Conservation (phyloP, 2,888 invertebrate genomes). For the Sepioteuthis lessoniana region DNA sequence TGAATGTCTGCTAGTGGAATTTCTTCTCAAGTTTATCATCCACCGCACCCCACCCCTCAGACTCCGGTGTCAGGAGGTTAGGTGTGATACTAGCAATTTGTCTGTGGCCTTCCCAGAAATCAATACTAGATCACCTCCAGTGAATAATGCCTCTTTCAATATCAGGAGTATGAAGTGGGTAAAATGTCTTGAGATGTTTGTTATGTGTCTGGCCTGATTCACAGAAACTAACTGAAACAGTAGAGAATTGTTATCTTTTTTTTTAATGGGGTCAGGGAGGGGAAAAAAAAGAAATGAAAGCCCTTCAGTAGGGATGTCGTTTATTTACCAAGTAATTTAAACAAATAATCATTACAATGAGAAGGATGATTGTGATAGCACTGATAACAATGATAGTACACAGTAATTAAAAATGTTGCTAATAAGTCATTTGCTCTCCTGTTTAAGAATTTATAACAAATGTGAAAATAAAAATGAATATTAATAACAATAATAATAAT, state of each 20-base stretch:
- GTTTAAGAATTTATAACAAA: no score
- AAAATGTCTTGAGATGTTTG: slow-evolving; percentile 33
- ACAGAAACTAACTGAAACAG: neutral
- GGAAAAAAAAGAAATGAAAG: no score
- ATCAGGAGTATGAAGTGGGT: slow-evolving; percentile 23
- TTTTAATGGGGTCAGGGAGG: no score
- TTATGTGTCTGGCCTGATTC: slow-evolving; percentile 4
- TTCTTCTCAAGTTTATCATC: slow-evolving; percentile 33
- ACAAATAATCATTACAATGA: no score
- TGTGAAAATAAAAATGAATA: no score
- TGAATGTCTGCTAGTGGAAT: slow-evolving; percentile 33
- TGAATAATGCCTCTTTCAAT: slow-evolving; percentile 23
- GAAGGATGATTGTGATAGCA: no score
- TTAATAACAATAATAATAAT: no score
- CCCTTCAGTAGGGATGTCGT: no score
- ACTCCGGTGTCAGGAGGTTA: slow-evolving; percentile 33
- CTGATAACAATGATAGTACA: no score
- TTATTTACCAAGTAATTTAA: no score
- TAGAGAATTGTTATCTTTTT: neutral
- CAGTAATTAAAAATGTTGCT: no score
- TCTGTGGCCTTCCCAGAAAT: slow-evolving; percentile 33
- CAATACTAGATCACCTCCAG: slow-evolving; percentile 33
- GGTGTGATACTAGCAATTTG: slow-evolving; percentile 33
- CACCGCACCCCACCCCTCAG: neutral
- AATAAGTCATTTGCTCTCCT: no score